Percentiles rank a stretch among this genome's conserved stretches.
Evolutionary conservation across 1,140 invertebrate species (phyloP).

Genomic region (Diorhabda elongata): DNA sequence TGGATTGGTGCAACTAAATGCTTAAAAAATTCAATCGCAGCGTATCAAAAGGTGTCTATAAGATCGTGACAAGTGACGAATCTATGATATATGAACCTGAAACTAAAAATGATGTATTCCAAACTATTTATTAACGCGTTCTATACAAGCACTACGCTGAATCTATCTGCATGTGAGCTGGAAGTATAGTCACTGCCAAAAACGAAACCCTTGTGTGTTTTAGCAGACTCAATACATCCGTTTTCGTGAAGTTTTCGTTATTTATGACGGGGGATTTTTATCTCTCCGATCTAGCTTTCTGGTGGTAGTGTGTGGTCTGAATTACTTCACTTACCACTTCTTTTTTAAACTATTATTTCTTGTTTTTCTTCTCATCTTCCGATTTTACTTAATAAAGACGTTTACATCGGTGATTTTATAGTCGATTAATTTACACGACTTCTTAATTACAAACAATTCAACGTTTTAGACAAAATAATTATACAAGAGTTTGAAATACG

Average conservation of each 20-base stretch:
- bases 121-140: too few relatives aligned
- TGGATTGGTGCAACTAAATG: too few relatives aligned
- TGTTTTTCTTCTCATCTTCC: not conserved
- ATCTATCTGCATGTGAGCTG: too few relatives aligned
- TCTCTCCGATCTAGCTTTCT: not conserved
- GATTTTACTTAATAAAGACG: slow-evolving; percentile 11
- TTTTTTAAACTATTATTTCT: not conserved
- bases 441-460: not conserved
- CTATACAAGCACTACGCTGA: too few relatives aligned
- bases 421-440: not conserved
- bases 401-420: slow-evolving; percentile 6
- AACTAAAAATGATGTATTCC: too few relatives aligned
- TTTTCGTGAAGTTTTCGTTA: slow-evolving; percentile 16
- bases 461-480: too few relatives aligned
- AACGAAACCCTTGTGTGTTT: slow-evolving; percentile 7
- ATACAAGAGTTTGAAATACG: too few relatives aligned
- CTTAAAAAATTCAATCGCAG: too few relatives aligned
- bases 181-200: not conserved
- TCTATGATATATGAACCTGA: too few relatives aligned
- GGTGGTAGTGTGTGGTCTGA: slow-evolving; percentile 10
- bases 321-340: slow-evolving; percentile 4
- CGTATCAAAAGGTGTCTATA: too few relatives aligned
- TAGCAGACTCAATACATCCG: slow-evolving; percentile 12
- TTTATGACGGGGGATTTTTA: slow-evolving; percentile 10
- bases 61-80: too few relatives aligned